phyloP scores from a whole-genome alignment of 2,888 invertebrate species.

The Tanypteryx hageni region DNA sequence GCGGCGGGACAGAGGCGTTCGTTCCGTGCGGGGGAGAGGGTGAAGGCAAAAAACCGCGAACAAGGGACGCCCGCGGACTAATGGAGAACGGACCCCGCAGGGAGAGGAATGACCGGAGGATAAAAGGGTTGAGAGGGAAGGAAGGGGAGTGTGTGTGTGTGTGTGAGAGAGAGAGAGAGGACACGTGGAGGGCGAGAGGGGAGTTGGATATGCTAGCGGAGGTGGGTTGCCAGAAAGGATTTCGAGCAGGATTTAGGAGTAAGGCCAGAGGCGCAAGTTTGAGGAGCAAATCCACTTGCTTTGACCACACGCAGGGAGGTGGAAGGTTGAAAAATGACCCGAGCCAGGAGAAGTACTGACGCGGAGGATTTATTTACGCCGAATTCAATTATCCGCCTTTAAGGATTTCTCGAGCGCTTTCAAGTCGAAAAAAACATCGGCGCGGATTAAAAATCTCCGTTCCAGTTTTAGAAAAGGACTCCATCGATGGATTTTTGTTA shows the following conservation, averaged over 20 bases:
- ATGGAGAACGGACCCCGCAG: not conserved
- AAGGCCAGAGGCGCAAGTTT: not conserved
- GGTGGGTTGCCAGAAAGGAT: not conserved
- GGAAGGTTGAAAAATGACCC: constrained; percentile 1
- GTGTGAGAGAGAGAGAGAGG: not conserved
- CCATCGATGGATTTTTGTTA: too few relatives aligned
- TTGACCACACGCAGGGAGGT: not conserved
- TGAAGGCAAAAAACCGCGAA: not conserved
- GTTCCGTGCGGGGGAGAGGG: not conserved
- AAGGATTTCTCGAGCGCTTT: constrained; percentile 12
- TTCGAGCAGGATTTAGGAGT: not conserved
- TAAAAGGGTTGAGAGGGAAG: too few relatives aligned
- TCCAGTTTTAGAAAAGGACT: not conserved
- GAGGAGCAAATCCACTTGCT: constrained; percentile 20
- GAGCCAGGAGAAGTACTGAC: not conserved
- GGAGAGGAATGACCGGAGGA: not conserved
- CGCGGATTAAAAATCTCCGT: not conserved
- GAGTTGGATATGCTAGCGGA: not conserved
- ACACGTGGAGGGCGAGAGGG: not conserved
- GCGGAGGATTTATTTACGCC: not conserved
- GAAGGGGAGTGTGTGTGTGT: too few relatives aligned
- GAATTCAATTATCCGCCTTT: not conserved
- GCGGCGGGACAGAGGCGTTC: too few relatives aligned
- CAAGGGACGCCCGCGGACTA: not conserved
- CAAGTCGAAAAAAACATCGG: not conserved